These are phyloP conservation scores for Octodon degus DNA, from an alignment of 2,113 vertebrate species.

Conservation along the genomic window DNA sequence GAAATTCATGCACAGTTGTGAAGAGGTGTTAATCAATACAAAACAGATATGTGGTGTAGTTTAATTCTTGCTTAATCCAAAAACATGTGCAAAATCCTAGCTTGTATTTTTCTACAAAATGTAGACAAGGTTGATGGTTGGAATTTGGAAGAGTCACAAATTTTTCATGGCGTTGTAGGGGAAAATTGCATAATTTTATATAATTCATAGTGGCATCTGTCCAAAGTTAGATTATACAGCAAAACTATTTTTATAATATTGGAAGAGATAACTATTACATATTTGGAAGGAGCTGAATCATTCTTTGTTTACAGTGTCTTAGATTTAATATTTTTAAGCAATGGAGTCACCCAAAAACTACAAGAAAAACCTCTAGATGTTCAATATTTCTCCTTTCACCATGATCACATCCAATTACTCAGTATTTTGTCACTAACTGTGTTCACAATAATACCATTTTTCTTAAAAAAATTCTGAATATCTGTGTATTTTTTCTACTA, in stretches of 20 bases:
- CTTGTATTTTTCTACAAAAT: not conserved
- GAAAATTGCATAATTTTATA: not conserved
- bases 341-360: not conserved
- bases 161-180: not conserved
- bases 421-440: not conserved
- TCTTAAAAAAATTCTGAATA: not conserved
- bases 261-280: not conserved
- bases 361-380: not conserved
- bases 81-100: not conserved
- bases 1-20: not conserved
- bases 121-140: not conserved
- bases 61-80: not conserved
- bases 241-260: not conserved
- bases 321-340: not conserved
- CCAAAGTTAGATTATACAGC: not conserved
- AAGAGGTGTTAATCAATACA: not conserved
- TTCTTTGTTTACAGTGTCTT: not conserved
- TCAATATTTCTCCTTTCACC: not conserved
- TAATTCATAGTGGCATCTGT: not conserved
- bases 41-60: not conserved
- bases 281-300: not conserved
- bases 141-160: not conserved
- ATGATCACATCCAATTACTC: not conserved
- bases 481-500: not conserved
- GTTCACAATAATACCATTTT: not conserved